Evolutionary conservation across 2,113 vertebrate genomes (phyloP).

Genomic region (Alligator sinensis): DNA sequence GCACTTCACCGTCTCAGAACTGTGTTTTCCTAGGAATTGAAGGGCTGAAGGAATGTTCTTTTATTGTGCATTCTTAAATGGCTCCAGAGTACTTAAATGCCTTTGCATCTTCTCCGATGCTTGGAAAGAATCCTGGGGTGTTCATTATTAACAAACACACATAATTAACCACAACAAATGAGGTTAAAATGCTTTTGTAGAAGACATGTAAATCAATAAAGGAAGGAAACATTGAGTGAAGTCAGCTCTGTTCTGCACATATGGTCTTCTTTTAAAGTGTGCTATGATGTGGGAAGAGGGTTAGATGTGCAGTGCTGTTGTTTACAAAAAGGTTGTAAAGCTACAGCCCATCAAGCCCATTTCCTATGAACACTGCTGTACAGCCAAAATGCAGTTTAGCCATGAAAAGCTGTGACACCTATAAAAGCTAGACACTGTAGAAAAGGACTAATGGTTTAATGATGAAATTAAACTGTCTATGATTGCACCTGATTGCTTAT

Average conservation of each 20-base stretch:
- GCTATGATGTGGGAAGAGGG: not conserved
- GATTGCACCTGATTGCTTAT: not conserved
- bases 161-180: not conserved
- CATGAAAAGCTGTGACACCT: not conserved
- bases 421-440: accelerated
- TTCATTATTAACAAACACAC: not conserved
- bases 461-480: not conserved
- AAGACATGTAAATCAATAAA: not conserved
- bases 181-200: not conserved
- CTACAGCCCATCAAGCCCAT: not conserved
- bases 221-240: not conserved
- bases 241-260: not conserved
- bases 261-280: not conserved
- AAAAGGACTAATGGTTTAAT: not conserved
- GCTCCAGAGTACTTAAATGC: accelerated
- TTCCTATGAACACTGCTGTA: not conserved
- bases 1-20: not conserved
- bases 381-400: not conserved
- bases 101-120: not conserved
- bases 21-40: not conserved
- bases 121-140: not conserved
- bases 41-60: not conserved
- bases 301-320: not conserved
- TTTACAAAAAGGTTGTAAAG: not conserved
- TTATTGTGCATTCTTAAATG: not conserved